These are phyloP conservation scores for Tupaia chinensis DNA, from an alignment of 2,113 vertebrate species.

Conservation along the genomic window DNA sequence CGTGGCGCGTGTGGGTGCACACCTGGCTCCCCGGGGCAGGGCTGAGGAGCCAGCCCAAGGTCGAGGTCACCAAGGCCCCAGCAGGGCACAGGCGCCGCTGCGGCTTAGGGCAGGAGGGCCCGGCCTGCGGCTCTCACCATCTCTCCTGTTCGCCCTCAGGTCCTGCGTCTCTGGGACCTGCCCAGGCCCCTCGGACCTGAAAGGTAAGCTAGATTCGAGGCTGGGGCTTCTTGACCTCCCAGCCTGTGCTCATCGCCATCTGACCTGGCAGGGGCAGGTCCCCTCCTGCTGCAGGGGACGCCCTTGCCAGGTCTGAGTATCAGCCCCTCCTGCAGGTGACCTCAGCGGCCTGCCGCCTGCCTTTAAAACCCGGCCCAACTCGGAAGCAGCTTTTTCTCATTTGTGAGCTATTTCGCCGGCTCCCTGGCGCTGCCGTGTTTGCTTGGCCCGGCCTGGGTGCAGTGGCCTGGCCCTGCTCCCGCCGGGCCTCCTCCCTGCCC, in stretches of 20 bases:
- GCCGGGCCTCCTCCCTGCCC: conserved; percentile 85
- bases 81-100: not conserved
- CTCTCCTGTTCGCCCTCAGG: conserved; percentile 37
- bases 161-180: conserved; percentile 22
- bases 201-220: conserved; percentile 58
- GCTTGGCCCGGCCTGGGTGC: conserved; percentile 86
- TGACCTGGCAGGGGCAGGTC: not conserved
- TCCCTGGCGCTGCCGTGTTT: conserved; percentile 84
- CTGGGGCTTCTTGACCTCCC: not conserved
- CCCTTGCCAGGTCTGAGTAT: not conserved
- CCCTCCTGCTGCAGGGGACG: not conserved
- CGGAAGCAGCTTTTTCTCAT: conserved; percentile 92
- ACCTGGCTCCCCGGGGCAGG: conserved; percentile 7
- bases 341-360: conserved; percentile 69
- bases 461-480: conserved; percentile 87
- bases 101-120: not conserved
- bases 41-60: not conserved
- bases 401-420: conserved; percentile 90
- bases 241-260: not conserved
- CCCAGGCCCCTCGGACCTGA: conserved; percentile 40
- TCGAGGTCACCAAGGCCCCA: not conserved
- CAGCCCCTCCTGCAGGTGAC: conserved; percentile 78
- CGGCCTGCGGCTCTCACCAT: conserved; percentile 5
- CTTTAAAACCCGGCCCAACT: conserved; percentile 87
- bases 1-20: not conserved